Conservation (phyloP, 2,113 vertebrate genomes). For the Litocranius walleri region DNA sequence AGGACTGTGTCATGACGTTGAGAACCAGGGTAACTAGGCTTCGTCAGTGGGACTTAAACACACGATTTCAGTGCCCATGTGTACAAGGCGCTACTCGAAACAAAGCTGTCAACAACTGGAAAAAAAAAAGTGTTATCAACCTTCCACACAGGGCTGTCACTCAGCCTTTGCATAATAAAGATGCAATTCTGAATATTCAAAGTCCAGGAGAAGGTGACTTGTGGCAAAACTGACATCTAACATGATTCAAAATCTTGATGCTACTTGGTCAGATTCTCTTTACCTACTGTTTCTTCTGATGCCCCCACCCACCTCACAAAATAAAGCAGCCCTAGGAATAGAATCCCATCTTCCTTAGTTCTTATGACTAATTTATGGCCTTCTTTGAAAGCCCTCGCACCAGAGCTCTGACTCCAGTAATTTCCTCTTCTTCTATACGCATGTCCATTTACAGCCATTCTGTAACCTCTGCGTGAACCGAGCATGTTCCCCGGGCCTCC, state of each 20-base stretch:
- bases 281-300: background rate
- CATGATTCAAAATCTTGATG: background rate
- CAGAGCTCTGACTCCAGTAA: conserved; percentile 11
- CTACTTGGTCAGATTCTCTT: background rate
- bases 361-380: conserved; percentile 44
- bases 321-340: conserved; percentile 31
- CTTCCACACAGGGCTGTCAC: background rate
- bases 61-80: background rate
- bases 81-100: background rate
- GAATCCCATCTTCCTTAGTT: conserved; percentile 27
- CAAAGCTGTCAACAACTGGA: background rate
- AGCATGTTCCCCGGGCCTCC: background rate
- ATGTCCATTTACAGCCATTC: conserved; percentile 4
- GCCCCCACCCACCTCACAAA: background rate
- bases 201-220: background rate
- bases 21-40: background rate
- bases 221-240: background rate
- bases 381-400: background rate
- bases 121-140: background rate
- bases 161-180: background rate
- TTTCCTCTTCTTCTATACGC: conserved; percentile 24
- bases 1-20: background rate
- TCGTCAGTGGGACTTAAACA: background rate
- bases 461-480: conserved; percentile 43
- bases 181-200: background rate